These are phyloP conservation scores for Bos javanicus DNA, from an alignment of 2,113 vertebrate species.

Conservation along the genomic window DNA sequence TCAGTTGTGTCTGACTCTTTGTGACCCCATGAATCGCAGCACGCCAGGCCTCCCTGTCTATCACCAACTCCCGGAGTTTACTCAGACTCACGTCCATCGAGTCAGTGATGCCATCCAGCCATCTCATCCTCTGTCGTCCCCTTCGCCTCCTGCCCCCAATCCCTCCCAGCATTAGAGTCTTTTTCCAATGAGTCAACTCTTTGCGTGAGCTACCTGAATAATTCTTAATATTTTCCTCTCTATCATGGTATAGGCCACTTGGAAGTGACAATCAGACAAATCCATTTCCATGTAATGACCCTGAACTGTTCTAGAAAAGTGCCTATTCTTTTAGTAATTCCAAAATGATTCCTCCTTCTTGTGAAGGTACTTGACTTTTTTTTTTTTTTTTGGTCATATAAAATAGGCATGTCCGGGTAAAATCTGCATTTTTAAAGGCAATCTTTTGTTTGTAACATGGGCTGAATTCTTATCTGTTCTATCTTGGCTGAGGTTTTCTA, in stretches of 20 bases:
- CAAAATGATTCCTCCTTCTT: not conserved
- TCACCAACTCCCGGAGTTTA: too few relatives aligned
- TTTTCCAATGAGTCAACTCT: too few relatives aligned
- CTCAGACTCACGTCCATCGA: too few relatives aligned
- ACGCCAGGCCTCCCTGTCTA: too few relatives aligned
- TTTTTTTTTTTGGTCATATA: not conserved
- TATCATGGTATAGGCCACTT: not conserved
- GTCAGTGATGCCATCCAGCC: too few relatives aligned
- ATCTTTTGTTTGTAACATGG: not conserved
- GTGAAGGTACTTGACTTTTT: not conserved
- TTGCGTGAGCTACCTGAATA: not conserved
- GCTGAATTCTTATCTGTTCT: not conserved
- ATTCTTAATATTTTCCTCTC: constrained; percentile 6
- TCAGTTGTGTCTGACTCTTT: too few relatives aligned
- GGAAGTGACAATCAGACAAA: constrained; percentile 3
- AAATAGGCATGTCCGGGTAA: not conserved
- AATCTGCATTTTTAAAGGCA: not conserved
- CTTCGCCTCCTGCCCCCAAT: too few relatives aligned
- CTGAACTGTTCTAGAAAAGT: not conserved
- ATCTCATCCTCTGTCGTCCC: too few relatives aligned
- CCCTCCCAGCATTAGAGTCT: too few relatives aligned
- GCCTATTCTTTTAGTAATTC: constrained; percentile 13
- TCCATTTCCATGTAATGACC: not conserved
- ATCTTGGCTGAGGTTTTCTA: not conserved
- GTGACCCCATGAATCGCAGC: too few relatives aligned